Conservation (phyloP, 2,113 vertebrate genomes). For the Nothocercus julius region DNA sequence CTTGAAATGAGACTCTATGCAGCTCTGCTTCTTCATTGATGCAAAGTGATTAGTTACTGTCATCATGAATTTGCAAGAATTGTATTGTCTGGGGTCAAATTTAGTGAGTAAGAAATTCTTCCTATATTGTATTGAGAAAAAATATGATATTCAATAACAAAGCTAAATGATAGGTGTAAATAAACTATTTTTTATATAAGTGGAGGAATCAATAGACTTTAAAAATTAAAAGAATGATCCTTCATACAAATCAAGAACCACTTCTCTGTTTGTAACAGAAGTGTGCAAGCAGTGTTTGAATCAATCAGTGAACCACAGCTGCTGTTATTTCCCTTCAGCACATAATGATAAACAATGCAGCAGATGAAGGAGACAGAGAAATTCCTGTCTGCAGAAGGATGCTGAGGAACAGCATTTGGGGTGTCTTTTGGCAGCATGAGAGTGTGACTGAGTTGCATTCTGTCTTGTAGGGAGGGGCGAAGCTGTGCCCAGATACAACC, state of each 20-base stretch:
- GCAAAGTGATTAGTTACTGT: not conserved
- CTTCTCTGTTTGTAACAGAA: not conserved
- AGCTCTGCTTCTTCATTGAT: not conserved
- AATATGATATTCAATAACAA: not conserved
- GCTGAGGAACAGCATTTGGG: rapidly evolving
- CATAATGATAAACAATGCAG: not conserved
- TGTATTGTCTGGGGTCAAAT: not conserved
- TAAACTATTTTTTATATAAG: not conserved
- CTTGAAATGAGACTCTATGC: not conserved
- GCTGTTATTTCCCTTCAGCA: not conserved
- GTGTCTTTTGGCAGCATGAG: not conserved
- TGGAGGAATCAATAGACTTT: not conserved
- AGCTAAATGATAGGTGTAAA: not conserved
- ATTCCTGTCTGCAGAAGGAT: not conserved
- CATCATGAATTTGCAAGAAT: not conserved
- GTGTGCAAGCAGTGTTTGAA: not conserved
- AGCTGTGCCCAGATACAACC: not conserved
- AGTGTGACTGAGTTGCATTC: not conserved
- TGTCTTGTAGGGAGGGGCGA: not conserved
- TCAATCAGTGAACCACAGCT: not conserved
- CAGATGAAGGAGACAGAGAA: not conserved
- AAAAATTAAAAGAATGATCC: not conserved
- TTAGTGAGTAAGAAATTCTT: not conserved
- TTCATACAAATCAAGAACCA: not conserved
- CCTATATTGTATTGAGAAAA: not conserved